Conservation (phyloP, 35 echinoderm and acorn worm species). For the Ophiothrix spiculata region DNA sequence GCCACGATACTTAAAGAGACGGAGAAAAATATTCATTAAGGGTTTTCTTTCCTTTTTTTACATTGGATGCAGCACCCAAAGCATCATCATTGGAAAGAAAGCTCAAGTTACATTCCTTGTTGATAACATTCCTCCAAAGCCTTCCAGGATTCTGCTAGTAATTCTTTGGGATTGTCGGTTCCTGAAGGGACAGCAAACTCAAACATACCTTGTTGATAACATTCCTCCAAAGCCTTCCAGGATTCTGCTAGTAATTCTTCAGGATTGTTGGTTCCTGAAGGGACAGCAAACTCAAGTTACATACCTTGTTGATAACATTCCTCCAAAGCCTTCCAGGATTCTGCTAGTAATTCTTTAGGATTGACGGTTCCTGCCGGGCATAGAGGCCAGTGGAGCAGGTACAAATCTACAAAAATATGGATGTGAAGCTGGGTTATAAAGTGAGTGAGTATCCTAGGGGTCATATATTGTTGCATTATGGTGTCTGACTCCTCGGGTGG, state of each 20-base stretch:
- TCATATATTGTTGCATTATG: too few relatives aligned
- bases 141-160: conserved; percentile 24
- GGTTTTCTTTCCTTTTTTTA: too few relatives aligned
- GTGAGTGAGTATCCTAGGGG: too few relatives aligned
- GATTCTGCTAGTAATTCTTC: conserved; percentile 22
- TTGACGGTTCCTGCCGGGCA: conserved; percentile 24
- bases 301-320: conserved; percentile 35
- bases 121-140: conserved; percentile 32
- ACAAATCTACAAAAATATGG: conserved; percentile 35
- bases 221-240: conserved; percentile 29
- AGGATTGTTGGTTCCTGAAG: conserved; percentile 19
- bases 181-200: conserved; percentile 5
- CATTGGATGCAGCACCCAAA: too few relatives aligned
- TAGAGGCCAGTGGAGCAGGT: conserved; percentile 33
- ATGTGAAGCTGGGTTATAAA: too few relatives aligned
- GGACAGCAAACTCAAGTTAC: too few relatives aligned
- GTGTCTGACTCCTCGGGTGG: too few relatives aligned
- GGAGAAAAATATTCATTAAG: too few relatives aligned
- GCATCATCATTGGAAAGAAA: too few relatives aligned
- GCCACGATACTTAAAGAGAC: too few relatives aligned
- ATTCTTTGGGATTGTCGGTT: conserved; percentile 21
- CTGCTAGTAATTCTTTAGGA: conserved; percentile 13
- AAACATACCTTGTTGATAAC: conserved; percentile 29
- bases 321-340: conserved; percentile 33
- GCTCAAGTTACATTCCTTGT: conserved; percentile 27